Conservation (phyloP, 2,113 vertebrate genomes). For the Haemorhous mexicanus region DNA sequence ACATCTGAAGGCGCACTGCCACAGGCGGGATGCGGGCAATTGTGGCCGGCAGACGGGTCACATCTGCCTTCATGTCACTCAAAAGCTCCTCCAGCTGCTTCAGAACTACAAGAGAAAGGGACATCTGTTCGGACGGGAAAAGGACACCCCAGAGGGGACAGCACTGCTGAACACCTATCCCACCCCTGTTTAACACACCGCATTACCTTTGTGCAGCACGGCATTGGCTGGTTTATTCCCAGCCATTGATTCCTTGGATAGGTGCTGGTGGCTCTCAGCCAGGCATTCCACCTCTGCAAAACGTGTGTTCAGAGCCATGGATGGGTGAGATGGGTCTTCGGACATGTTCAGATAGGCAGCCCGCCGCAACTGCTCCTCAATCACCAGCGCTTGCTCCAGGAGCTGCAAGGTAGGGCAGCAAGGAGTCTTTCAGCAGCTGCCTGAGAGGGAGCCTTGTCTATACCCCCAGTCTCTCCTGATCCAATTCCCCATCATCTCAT, state of each 20-base stretch:
- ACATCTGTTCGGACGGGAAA: not conserved
- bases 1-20: constrained; percentile 96
- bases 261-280: constrained; percentile 96
- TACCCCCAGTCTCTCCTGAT: not conserved
- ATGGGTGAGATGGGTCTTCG: constrained; percentile 93
- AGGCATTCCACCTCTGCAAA: constrained; percentile 98
- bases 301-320: constrained; percentile 96
- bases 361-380: constrained; percentile 92
- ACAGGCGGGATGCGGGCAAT: constrained; percentile 96
- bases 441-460: not conserved
- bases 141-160: not conserved
- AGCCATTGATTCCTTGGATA: constrained; percentile 98
- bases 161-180: not conserved
- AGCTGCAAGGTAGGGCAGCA: constrained; percentile 69
- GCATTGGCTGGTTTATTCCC: constrained; percentile 98
- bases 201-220: constrained; percentile 95
- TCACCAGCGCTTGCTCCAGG: constrained; percentile 93
- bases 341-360: constrained; percentile 98
- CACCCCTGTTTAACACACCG: not conserved
- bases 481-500: not conserved
- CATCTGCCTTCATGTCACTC: constrained; percentile 98
- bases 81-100: constrained; percentile 98
- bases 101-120: constrained; percentile 79
- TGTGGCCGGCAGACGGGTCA: constrained; percentile 92
- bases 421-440: not conserved